A percentile compares a stretch with the other conserved stretches of the same genome.
These are phyloP conservation scores for Heteromurus nitidus DNA, from an alignment of 2,888 invertebrate genomes.

Conservation along the genomic window DNA sequence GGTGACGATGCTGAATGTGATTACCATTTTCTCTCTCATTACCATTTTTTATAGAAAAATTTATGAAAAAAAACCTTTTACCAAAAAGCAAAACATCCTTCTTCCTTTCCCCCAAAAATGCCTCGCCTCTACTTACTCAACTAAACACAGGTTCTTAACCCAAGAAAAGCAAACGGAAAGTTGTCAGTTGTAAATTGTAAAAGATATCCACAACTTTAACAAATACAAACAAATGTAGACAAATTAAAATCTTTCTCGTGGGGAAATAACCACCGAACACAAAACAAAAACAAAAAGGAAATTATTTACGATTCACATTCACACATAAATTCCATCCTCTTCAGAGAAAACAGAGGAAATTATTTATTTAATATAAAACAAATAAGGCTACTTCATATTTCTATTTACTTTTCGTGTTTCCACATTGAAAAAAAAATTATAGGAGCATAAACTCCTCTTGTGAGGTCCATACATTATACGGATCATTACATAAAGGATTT, in stretches of 20 bases:
- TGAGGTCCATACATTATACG: conserved; percentile 7
- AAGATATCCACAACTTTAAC: too few relatives aligned
- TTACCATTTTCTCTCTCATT: conserved; percentile 8
- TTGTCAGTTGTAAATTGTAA: conserved; percentile 1
- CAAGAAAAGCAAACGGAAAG: background rate
- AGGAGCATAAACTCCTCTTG: conserved; percentile 2
- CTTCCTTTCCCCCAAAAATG: background rate
- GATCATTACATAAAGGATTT: conserved; percentile 6
- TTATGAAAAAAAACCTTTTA: background rate
- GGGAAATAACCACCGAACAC: too few relatives aligned
- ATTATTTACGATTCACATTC: too few relatives aligned
- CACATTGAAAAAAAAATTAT: background rate
- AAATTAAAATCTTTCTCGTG: too few relatives aligned
- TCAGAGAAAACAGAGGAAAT: too few relatives aligned
- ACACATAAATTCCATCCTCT: too few relatives aligned
- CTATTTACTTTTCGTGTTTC: background rate
- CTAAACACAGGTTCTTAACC: background rate
- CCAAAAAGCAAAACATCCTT: background rate
- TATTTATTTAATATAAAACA: background rate
- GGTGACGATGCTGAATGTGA: background rate
- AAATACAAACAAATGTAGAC: too few relatives aligned
- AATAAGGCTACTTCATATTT: background rate
- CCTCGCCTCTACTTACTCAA: background rate
- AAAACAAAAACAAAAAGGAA: too few relatives aligned
- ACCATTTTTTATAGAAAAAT: background rate